Conservation (phyloP, 2,113 vertebrate genomes). For the Phaethon lepturus region DNA sequence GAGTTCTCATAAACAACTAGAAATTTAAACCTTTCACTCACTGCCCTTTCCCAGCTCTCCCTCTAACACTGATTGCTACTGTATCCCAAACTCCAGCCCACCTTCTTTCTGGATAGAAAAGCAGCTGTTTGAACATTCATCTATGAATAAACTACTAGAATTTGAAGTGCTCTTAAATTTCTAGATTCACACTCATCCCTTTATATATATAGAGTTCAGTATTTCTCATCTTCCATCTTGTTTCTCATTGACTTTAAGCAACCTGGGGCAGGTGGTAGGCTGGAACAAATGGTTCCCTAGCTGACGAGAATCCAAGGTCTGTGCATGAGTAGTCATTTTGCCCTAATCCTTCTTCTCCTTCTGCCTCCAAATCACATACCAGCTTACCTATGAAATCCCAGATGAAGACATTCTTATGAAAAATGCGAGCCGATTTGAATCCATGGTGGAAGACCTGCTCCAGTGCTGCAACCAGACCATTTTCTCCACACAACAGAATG, state of each 20-base stretch:
- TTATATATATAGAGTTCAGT: not conserved
- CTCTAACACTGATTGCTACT: not conserved
- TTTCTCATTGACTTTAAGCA: not conserved
- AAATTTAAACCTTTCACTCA: not conserved
- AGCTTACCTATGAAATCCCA: constrained; percentile 96
- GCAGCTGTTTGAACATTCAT: not conserved
- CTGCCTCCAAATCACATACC: not conserved
- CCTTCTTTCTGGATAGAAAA: not conserved
- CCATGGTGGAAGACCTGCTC: constrained; percentile 96
- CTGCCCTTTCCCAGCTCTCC: not conserved
- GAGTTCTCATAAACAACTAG: not conserved
- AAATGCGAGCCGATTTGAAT: constrained; percentile 89
- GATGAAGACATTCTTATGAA: constrained; percentile 95
- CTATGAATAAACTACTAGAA: not conserved
- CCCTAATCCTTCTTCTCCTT: not conserved
- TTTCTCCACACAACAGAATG: constrained; percentile 91
- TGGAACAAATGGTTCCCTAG: not conserved
- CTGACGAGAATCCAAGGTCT: not conserved
- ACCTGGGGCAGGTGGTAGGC: not conserved
- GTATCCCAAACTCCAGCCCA: not conserved
- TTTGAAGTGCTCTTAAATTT: not conserved
- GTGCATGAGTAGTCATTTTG: not conserved
- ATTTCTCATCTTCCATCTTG: not conserved
- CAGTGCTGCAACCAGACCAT: constrained; percentile 88
- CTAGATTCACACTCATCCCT: not conserved